Evolutionary conservation across 2,797 vertebrate genomes (phyloP).

Genomic region (Sorex maritimensis): DNA sequence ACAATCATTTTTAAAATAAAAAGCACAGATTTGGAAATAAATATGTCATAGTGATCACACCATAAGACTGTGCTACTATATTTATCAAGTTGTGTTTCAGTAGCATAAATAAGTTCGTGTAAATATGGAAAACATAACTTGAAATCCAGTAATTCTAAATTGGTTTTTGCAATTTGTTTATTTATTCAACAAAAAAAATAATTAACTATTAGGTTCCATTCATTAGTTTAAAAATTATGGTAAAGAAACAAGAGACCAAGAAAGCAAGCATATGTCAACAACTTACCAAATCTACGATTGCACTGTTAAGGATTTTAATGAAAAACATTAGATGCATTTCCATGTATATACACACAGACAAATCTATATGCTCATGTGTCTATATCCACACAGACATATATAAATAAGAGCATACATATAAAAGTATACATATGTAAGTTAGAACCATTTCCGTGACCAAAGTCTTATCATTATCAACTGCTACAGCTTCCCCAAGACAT

Average conservation of each 20-base stretch:
- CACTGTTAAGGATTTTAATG: neutral
- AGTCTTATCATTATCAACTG: conserved; percentile 21
- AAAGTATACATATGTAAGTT: neutral
- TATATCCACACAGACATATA: neutral
- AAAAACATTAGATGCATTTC: neutral
- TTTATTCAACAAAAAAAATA: conserved; percentile 7
- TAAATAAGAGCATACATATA: neutral
- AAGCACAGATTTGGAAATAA: conserved; percentile 26
- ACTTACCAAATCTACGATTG: conserved; percentile 32
- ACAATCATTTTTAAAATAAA: conserved; percentile 44
- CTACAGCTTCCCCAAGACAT: conserved; percentile 12
- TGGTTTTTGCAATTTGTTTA: conserved; percentile 32
- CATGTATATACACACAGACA: neutral
- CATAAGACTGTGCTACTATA: conserved; percentile 14
- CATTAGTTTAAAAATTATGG: neutral
- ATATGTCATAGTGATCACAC: neutral
- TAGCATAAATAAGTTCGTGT: conserved; percentile 11
- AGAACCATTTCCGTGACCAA: neutral
- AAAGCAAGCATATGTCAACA: conserved; percentile 3
- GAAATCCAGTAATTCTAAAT: conserved; percentile 44
- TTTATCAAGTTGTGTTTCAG: conserved; percentile 13
- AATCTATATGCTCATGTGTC: neutral
- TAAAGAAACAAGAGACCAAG: conserved; percentile 34
- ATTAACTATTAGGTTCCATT: neutral
- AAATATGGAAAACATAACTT: conserved; percentile 1